Evolutionary conservation across 1,140 invertebrate species (phyloP), one percentile per base, ranked within the genome.

Genomic region (Microplitis mediator): DNA sequence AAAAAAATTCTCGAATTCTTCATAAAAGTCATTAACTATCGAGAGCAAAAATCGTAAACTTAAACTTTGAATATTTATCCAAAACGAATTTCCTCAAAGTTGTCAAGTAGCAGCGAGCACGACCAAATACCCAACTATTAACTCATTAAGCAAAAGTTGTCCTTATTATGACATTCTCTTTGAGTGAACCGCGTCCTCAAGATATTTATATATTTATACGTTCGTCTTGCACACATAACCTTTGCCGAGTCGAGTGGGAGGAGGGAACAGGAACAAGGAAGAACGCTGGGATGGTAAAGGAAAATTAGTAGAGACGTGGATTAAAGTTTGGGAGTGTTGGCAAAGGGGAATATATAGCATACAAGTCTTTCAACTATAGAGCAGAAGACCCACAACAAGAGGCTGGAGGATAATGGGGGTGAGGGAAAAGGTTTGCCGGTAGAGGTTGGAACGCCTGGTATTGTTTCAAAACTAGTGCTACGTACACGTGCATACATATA

Each of bases 121-220:
- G 6, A 74, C 73, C 75, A 78, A 77, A 79, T 75, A 80, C 75
- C 23, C 78, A 78, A 82, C 84, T 85, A 85, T 86, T 85, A 86
- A 85, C 84, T 85, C 82, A 86, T 85, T 85, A 85, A 78, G 78
- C 75, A 72, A 3, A 84, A 85, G 79, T 86, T 85, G 79, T 84
- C 84, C 79, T 81, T 84, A 85, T 85, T 85, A 85, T 85, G 81
- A 78, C 82, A 84, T 85, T 85, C 83, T 82, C 82, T 85, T 85
- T 85, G 84, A 86, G 80, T 23, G 23, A 23, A 79, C 5, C 32
- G 4, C 45, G 31, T 8, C 60, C 63, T 50, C 11, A 71, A 50
- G 11, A 23, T 50, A 60, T 32, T 60, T 61, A 34, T 70, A 45
- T 61, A 8, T 60, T 11, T 68, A 34, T 64, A 32, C 8, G 23